Base-by-base conservation (phyloP, 2,797 vertebrate genomes). In the Pagetopsis macropterus region DNA sequence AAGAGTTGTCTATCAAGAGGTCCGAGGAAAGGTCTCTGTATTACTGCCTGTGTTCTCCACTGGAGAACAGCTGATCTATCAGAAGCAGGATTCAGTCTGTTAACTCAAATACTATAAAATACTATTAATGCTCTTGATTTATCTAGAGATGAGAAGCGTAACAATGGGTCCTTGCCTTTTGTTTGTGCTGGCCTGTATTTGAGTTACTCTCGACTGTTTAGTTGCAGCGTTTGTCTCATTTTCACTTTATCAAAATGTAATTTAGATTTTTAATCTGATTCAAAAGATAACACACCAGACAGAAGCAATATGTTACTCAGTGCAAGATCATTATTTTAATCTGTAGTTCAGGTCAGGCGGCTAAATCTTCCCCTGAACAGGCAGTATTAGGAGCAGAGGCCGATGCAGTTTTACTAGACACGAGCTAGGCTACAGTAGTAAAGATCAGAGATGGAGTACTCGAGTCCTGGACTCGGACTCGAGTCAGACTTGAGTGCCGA, bases 111-210 rank as follows among this genome's bases (percentile, higher is more conserved):
- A 27, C n/a, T 5, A n/a, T 50, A 21, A 50, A 50, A 50, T 50
- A 50, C 19, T 12, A 12, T 7, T 9, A 37, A 37, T 37, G 6
- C 6, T 50, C 49, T 21, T n/a, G 49, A 50, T 50, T 12, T 21
- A 21, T 19, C 5, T 50, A 12, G 19, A 50, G 49, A 50, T n/a
- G 19, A 50, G 49, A 21, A 50, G 19, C 49, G 8, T 37, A 37
- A 7, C 33, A 1, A 6, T 37, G 8, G 33, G 2, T 37, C 33
- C 33, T 37, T 9, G 33, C 33, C 8, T 23, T 10, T 0, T 27
- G 14, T 52, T 52, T 27, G 0, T 12, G 1, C 19, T 12, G 0
- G 4, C 0, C 50, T 8, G 5, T 51, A 51, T 51, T 12, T 23
- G 6, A 51, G 19, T 23, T 51, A 23, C 21, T 52, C 19, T 21